These are phyloP conservation scores for Eueides isabella DNA, from an alignment of 1,140 invertebrate genomes.

Conservation along the genomic window DNA sequence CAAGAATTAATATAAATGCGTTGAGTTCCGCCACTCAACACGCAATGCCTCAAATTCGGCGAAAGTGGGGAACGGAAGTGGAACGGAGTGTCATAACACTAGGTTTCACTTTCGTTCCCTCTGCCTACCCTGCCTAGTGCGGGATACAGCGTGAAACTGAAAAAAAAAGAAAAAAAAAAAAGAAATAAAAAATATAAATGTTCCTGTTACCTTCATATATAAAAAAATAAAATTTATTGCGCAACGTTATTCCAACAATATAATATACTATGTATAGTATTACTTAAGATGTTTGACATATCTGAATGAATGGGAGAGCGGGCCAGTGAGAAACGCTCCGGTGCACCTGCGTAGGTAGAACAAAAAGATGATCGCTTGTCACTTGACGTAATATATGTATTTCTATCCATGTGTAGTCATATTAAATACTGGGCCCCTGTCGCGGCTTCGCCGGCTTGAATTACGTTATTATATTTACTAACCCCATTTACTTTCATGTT, in stretches of 20 bases:
- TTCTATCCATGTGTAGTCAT: background rate
- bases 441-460: no score
- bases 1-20: no score
- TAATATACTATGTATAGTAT: background rate
- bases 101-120: no score
- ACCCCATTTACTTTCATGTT: no score
- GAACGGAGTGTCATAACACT: no score
- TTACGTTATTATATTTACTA: no score
- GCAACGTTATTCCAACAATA: background rate
- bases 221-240: background rate
- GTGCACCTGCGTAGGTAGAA: slow-evolving; percentile 2
- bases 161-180: background rate
- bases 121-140: background rate
- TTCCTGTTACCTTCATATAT: background rate
- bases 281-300: slow-evolving; percentile 9
- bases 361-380: background rate
- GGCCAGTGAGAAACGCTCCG: background rate
- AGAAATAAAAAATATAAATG: background rate
- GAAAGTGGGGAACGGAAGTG: no score
- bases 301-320: background rate
- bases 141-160: background rate
- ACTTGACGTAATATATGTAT: background rate
- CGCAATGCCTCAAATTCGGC: no score
- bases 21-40: no score
- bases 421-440: no score